Evolutionary conservation across 1,140 invertebrate genomes (phyloP).

Genomic region (Tribolium castaneum): DNA sequence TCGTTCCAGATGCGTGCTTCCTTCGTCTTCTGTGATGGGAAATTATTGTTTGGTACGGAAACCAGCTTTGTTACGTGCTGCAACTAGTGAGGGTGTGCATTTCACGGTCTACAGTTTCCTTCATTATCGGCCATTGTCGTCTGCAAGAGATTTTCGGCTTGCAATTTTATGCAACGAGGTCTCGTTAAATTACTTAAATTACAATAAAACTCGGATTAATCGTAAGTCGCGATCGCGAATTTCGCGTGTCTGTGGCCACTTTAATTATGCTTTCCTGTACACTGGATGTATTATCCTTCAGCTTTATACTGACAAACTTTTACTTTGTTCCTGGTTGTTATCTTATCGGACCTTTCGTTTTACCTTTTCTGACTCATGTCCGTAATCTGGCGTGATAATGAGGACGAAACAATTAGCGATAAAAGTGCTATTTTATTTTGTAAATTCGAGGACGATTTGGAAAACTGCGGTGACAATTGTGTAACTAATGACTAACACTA

Average conservation of each 20-base stretch:
- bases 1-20: conserved; percentile 38
- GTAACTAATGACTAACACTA: conserved; percentile 25
- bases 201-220: conserved; percentile 59
- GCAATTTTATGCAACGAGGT: conserved; percentile 60
- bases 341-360: neutral
- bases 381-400: conserved; percentile 1
- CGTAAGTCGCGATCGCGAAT: conserved; percentile 49
- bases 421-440: conserved; percentile 14
- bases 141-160: conserved; percentile 49
- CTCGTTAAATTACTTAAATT: conserved; percentile 58
- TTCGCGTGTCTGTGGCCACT: conserved; percentile 54
- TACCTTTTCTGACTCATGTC: neutral
- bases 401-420: neutral
- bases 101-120: conserved; percentile 56
- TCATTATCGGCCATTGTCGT: conserved; percentile 58
- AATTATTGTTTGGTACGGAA: conserved; percentile 33
- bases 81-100: conserved; percentile 48
- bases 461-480: conserved; percentile 24
- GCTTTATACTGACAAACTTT: neutral
- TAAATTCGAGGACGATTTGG: conserved; percentile 25
- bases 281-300: conserved; percentile 14
- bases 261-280: conserved; percentile 53
- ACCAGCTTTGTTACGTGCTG: conserved; percentile 34
- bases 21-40: conserved; percentile 12
- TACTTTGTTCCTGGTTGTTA: neutral